Base-by-base conservation (phyloP, 2,113 vertebrate genomes). In the Smithornis capensis region DNA sequence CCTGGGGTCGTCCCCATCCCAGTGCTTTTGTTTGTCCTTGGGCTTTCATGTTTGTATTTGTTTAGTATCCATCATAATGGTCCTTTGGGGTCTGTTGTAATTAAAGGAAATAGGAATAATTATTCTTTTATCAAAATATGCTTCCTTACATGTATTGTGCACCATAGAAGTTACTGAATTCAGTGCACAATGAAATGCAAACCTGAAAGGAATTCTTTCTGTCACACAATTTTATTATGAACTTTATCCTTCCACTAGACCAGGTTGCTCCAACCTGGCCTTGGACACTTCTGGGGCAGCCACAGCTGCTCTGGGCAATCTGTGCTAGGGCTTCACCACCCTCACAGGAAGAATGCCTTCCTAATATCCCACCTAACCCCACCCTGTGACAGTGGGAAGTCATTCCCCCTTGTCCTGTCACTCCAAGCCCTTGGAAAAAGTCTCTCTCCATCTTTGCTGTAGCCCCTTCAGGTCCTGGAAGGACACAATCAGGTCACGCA, bases 341-440 rank as follows among this genome's bases (percentile, higher is more conserved):
- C 24, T 35, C 6, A 1, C 25, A 23, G 42, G 16, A n/a, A 8
- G 4, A 44, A 33, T 44, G 65, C 19, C 16, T n/a, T 4, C 53
- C 19, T 21, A 12, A 3, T 0, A 12, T 53, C 19, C 53, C 24
- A 40, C 5, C 55, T 3, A 47, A 0, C 29, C 25, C 25, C 55
- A 29, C 45, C 21, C 4, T 42, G 4, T 53, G 47, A 0, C n/a
- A 55, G 17, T 31, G 12, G 21, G 38, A 64, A 64, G 4, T 38
- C 38, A 22, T 42, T 42, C 27, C 19, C 25, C 12, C 62, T 42
- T 42, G 38, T 22, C 19, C 13, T 64, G 9, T 31, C 38, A 19
- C 38, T 63, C 12, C 28, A 31, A 22, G 18, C 28, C 19, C 12
- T 63, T 29, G 19, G 14, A 29, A 40, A 31, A 9, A 14, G 28